These are phyloP conservation scores for Chymomyza fuscimana DNA, from an alignment of 2,888 invertebrate species.

Conservation along the genomic window DNA sequence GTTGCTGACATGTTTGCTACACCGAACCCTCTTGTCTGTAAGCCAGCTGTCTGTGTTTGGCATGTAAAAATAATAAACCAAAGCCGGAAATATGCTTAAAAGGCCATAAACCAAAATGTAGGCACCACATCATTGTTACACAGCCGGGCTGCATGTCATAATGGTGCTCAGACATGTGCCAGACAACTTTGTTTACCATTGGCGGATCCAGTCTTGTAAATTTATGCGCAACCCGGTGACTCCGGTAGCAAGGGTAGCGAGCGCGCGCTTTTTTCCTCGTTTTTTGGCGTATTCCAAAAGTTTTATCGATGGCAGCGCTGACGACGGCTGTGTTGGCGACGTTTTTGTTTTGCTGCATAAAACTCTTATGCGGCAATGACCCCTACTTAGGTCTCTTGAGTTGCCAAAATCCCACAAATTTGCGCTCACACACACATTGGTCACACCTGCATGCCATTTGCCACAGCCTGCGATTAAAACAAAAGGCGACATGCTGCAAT, in stretches of 20 bases:
- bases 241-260: background rate
- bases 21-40: slow-evolving; percentile 1
- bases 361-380: background rate
- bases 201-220: slow-evolving; percentile 10
- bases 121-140: slow-evolving; percentile 22
- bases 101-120: slow-evolving; percentile 64
- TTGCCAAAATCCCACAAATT: background rate
- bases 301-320: slow-evolving; percentile 58
- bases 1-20: background rate
- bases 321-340: background rate
- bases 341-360: background rate
- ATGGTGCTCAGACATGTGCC: slow-evolving; percentile 60
- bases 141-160: slow-evolving; percentile 18
- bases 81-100: slow-evolving; percentile 68
- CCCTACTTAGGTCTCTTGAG: background rate
- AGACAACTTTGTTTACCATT: slow-evolving; percentile 37
- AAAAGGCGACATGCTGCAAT: slow-evolving; percentile 44
- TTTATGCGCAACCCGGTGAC: slow-evolving; percentile 41
- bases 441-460: slow-evolving; percentile 51
- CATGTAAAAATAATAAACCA: slow-evolving; percentile 31
- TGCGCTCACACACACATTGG: slow-evolving; percentile 56
- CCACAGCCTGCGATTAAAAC: slow-evolving; percentile 41
- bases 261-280: background rate
- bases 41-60: slow-evolving; percentile 41
- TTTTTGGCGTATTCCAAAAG: slow-evolving; percentile 49